Evolutionary conservation across 1,140 invertebrate genomes (phyloP), one percentile per base, ranked within the genome.

Genomic region (Drosophila albomicans): DNA sequence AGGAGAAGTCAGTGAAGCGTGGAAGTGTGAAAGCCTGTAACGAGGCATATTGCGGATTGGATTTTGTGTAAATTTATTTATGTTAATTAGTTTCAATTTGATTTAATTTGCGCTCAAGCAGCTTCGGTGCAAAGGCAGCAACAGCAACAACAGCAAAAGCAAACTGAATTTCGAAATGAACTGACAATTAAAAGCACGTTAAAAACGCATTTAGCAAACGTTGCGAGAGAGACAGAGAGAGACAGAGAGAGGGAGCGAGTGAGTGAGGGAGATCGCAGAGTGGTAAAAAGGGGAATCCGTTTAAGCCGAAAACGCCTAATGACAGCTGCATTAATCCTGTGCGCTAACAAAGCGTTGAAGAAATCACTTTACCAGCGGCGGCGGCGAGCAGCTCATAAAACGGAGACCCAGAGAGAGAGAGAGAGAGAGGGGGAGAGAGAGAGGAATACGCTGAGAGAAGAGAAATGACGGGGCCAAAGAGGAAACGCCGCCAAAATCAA

Each of bases 361-460:
- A 91, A 91, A 91, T 91, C 89, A 91, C 89, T 91, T 91, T 91
- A 91, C 89, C 89, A 91, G 82, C 85, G 89, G 89, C 89, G 84
- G 64, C 81, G 48, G 45, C 73, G 35, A 51, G 20, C 61, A 52
- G 63, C 67, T 72, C 66, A 87, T 78, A 90, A 81, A 86, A 79
- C 75, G 20, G 20, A 75, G 57, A 13, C 59, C 54, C 41, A 63
- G 15, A 49, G 11, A 30, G 20, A 43, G 3, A 30, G 69, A 35
- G 15, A 15, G 38, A 13, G n/a, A 15, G 20, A 32, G 2, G 1
- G 1, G 38, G 35, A 38, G 30, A 46, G 58, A 6, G 38, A 54
- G 41, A 46, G 62, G 38, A 5, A 28, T 3, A 25, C 0, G 52
- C 16, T 38, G 41, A n/a, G 10, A 25, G n/a, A 58, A 59, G 58